Evolutionary conservation across 2,113 vertebrate species (phyloP).

Genomic region (Rhynchomys soricoides): DNA sequence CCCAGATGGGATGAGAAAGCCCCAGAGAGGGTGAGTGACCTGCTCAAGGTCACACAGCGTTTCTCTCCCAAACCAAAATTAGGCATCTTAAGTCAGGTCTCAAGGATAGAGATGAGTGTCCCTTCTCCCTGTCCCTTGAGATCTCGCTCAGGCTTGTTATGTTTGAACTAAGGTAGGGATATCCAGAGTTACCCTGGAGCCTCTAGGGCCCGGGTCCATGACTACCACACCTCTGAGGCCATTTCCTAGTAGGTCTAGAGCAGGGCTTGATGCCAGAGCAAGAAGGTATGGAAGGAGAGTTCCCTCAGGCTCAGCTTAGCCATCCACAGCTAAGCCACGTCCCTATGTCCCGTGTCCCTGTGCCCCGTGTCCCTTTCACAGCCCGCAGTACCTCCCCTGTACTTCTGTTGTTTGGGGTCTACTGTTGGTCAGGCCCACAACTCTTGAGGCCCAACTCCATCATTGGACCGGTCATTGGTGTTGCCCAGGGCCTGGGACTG

Average conservation of each 20-base stretch:
- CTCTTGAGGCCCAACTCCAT: background rate
- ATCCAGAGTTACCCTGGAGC: background rate
- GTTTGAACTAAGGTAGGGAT: background rate
- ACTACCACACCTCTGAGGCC: background rate
- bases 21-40: no score
- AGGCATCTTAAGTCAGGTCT: no score
- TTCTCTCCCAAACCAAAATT: no score
- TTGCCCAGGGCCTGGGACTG: background rate
- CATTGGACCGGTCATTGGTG: background rate
- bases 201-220: background rate
- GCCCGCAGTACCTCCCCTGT: fast-evolving
- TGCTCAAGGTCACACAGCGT: no score
- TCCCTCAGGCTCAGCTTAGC: background rate
- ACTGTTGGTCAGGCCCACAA: background rate
- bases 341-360: background rate
- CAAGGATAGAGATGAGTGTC: background rate
- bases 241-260: background rate
- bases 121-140: background rate
- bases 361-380: background rate
- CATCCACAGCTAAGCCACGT: no score
- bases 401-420: background rate
- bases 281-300: background rate
- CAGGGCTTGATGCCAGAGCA: background rate
- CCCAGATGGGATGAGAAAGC: no score
- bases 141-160: background rate